phyloP scores from a whole-genome alignment of 1,140 invertebrate genomes.

The Campoletis sonorensis region DNA sequence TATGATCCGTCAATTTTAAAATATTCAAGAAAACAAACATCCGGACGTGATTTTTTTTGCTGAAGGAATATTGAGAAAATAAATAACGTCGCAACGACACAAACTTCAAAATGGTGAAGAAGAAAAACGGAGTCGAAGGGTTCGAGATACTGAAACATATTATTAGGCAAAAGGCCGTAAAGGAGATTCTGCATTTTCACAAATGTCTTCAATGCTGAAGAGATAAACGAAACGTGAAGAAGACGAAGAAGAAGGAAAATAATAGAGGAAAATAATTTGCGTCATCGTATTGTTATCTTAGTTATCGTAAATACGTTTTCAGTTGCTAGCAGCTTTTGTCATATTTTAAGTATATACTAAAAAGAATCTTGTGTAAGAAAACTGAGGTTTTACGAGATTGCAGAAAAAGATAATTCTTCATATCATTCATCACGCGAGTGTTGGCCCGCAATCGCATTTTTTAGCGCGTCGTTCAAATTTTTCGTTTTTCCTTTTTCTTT shows the following conservation, averaged over 20 bases:
- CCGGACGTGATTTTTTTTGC: too few relatives aligned
- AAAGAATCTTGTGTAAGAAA: constrained; percentile 34
- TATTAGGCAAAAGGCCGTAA: constrained; percentile 48
- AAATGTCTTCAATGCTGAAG: constrained; percentile 60
- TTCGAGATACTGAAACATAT: constrained; percentile 55
- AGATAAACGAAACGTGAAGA: too few relatives aligned
- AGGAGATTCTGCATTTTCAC: constrained; percentile 71
- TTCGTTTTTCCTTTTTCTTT: too few relatives aligned
- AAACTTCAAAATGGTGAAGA: too few relatives aligned
- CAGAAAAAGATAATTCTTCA: constrained; percentile 33
- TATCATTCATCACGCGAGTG: constrained; percentile 16
- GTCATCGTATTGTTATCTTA: constrained; percentile 53
- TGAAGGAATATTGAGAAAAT: constrained; percentile 5
- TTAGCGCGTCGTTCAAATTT: background rate
- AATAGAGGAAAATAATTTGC: constrained; percentile 46
- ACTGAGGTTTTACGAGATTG: constrained; percentile 25
- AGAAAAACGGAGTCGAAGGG: constrained; percentile 55
- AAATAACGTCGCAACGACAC: background rate
- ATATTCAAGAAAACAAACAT: too few relatives aligned
- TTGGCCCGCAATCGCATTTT: constrained; percentile 2
- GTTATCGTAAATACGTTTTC: constrained; percentile 56
- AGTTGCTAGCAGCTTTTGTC: constrained; percentile 55
- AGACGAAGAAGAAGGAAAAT: constrained; percentile 27
- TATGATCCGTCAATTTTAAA: too few relatives aligned
- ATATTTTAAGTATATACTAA: constrained; percentile 24